Evolutionary conservation across 2,113 vertebrate genomes (phyloP).

Genomic region (Sebastes fasciatus): DNA sequence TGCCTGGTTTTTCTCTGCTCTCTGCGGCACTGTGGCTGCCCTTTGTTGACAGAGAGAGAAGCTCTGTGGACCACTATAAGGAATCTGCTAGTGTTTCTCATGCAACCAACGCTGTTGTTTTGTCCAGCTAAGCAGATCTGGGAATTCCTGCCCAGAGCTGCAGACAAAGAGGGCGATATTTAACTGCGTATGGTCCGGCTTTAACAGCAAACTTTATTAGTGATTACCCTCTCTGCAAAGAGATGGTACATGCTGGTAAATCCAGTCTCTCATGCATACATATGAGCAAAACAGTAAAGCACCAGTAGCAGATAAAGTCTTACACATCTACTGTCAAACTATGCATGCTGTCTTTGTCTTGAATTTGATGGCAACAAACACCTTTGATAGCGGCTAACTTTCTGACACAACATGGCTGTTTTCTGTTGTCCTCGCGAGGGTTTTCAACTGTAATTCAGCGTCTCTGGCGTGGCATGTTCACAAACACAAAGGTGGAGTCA

Average conservation of each 20-base stretch:
- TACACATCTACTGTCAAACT: constrained; percentile 6
- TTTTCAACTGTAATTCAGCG: constrained; percentile 65
- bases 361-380: constrained; percentile 28
- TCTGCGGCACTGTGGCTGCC: constrained; percentile 43
- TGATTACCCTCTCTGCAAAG: constrained; percentile 12
- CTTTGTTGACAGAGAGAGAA: constrained; percentile 51
- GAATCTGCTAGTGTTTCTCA: constrained; percentile 55
- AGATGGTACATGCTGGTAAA: constrained; percentile 4
- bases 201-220: constrained; percentile 21
- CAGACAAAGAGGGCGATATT: constrained; percentile 45
- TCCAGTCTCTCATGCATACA: not conserved
- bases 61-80: constrained; percentile 30
- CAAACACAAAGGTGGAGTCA: constrained; percentile 80
- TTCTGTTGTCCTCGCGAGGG: constrained; percentile 44
- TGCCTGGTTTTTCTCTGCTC: constrained; percentile 43
- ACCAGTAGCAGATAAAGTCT: not conserved
- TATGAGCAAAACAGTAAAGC: constrained; percentile 4
- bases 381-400: constrained; percentile 53
- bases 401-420: constrained; percentile 62
- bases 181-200: constrained; percentile 23
- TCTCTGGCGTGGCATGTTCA: constrained; percentile 70
- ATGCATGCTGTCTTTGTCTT: not conserved
- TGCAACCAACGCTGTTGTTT: constrained; percentile 36
- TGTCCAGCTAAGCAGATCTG: constrained; percentile 57
- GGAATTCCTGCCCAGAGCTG: constrained; percentile 50